These are phyloP conservation scores for Rhadina sibilatrix DNA, from an alignment of 2,113 vertebrate genomes.

Conservation along the genomic window DNA sequence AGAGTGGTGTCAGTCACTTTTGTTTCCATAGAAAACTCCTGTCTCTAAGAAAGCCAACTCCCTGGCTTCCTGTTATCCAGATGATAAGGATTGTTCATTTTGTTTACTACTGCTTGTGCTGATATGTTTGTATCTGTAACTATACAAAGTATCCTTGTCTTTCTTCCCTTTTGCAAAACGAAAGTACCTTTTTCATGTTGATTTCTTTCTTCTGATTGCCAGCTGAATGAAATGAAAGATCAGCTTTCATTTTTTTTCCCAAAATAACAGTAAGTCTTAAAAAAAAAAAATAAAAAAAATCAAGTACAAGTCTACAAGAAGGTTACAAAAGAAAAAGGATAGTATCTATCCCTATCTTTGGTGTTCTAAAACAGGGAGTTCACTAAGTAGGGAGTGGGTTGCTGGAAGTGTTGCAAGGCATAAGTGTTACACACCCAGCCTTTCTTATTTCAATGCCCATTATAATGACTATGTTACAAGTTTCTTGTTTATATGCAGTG, in stretches of 20 bases:
- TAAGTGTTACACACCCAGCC: constrained; percentile 54
- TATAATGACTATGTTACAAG: constrained; percentile 58
- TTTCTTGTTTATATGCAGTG: constrained; percentile 68
- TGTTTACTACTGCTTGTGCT: constrained; percentile 53
- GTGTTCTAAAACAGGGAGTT: constrained; percentile 77
- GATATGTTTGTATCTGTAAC: constrained; percentile 57
- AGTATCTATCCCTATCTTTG: constrained; percentile 82
- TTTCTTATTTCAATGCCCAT: constrained; percentile 73
- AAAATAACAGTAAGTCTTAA: constrained; percentile 68
- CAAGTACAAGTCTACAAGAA: constrained; percentile 76
- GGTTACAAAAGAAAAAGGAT: constrained; percentile 62
- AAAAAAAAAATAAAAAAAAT: constrained; percentile 57
- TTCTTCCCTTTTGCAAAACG: constrained; percentile 74
- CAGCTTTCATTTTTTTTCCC: constrained; percentile 70
- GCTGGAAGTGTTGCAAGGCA: constrained; percentile 55
- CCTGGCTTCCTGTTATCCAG: neutral
- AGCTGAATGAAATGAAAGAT: constrained; percentile 70
- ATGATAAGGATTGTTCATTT: constrained; percentile 23
- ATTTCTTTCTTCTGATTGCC: constrained; percentile 45
- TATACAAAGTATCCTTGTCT: constrained; percentile 64
- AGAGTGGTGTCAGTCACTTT: constrained; percentile 22
- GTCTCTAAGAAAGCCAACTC: constrained; percentile 46
- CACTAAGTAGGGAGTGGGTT: constrained; percentile 69
- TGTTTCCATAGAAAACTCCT: constrained; percentile 18
- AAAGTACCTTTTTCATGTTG: constrained; percentile 64